These are phyloP conservation scores for Stratiomys singularior DNA, from an alignment of 2,888 invertebrate species.

Conservation along the genomic window DNA sequence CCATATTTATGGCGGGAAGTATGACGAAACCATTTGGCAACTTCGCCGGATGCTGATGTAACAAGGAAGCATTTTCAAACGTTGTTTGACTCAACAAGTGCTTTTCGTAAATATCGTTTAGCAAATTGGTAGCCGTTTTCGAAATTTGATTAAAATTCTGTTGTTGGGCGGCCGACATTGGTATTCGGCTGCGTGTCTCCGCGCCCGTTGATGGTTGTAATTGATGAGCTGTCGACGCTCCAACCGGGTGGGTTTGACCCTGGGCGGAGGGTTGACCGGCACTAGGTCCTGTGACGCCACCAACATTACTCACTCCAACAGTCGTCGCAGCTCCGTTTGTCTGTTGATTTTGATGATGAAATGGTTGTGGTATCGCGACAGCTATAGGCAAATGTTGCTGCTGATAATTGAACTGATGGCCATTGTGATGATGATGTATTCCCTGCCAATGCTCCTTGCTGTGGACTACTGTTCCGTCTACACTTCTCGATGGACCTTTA, in stretches of 20 bases:
- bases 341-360: conserved; percentile 38
- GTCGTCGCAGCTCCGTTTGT: conserved; percentile 21
- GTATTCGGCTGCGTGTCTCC: conserved; percentile 43
- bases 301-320: background rate
- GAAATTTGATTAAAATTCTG: conserved; percentile 61
- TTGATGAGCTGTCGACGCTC: conserved; percentile 34
- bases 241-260: conserved; percentile 28
- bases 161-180: conserved; percentile 48
- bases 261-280: background rate
- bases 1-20: conserved; percentile 17
- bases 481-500: conserved; percentile 15
- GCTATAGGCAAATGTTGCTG: conserved; percentile 56
- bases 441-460: conserved; percentile 44
- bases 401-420: conserved; percentile 39
- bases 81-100: conserved; percentile 61
- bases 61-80: conserved; percentile 54
- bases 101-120: conserved; percentile 61
- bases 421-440: conserved; percentile 43
- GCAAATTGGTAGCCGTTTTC: conserved; percentile 60
- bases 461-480: background rate
- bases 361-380: conserved; percentile 55
- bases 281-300: conserved; percentile 17
- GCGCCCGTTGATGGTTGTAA: conserved; percentile 25
- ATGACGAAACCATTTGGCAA: conserved; percentile 30
- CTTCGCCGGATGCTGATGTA: conserved; percentile 33